Base-by-base conservation (phyloP, 1,140 invertebrate genomes). In the Leptonema lineaticorne region DNA sequence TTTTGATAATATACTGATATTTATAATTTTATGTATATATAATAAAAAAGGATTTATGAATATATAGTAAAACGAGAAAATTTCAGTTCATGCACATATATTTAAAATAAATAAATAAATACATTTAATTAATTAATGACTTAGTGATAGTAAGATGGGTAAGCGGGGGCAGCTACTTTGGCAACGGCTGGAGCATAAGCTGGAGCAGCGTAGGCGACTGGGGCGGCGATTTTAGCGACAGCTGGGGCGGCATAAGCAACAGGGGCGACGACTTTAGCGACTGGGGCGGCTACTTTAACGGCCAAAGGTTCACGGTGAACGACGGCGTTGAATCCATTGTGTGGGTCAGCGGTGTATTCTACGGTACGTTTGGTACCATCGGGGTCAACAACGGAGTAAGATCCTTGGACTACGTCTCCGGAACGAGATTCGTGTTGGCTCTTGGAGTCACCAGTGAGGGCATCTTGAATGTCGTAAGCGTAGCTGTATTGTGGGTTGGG, bases 401-500 rank as follows among this genome's bases (percentile, higher is more conserved):
- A 66, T 30, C 77, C 77, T 50, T 74, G 67, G 48, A 76, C 75
- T 24, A 75, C 71, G 68, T 78, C 76, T 72, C 76, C 77, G 58
- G 72, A 67, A 33, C 76, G 69, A 67, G 69, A 73, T 66, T 76
- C 75, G 20, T 71, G 59, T 30, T 86, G 85, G 68, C 79, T 82
- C 75, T 87, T 86, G 74, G 81, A 81, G 73, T 87, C 85, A 9
- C 87, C 85, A 41, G 82, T 88, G 74, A 84, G 82, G 22, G 82
- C 78, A 64, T 87, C 86, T 74, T 85, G 81, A 20, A 87, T 80
- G 56, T 85, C 81, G 74, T 86, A 86, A 24, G 82, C 81, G 75
- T 81, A 86, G 58, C 78, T 80, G 74, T 85, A 85, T 75, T 85
- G 83, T 14, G 83, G 84, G 69, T 84, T 79, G 1, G 82, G 79